Base-by-base conservation (phyloP, 2,113 vertebrate species). In the Anoura caudifer region DNA sequence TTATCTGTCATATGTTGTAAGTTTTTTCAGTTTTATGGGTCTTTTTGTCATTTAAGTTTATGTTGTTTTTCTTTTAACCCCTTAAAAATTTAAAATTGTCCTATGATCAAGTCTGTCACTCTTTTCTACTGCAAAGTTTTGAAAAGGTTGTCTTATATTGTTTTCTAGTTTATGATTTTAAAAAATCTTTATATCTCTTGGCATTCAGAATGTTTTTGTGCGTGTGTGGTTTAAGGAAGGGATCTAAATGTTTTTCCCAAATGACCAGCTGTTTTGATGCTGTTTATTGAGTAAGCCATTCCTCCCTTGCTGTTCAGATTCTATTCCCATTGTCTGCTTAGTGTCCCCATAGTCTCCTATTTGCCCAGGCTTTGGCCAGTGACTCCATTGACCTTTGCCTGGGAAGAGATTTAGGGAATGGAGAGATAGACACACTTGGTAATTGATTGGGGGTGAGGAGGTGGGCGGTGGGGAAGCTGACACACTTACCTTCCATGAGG, bases 211-310 rank as follows among this genome's bases (percentile, higher is more conserved):
- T 73, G n/a, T 4, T 54, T 28, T 69, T 47, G 2, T 36, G 72
- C n/a, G n/a, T 88, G 50, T 89, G 33, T 93, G 94, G 75, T 47
- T 63, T 95, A 84, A 94, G 83, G 84, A 65, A 89, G 87, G 72
- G 87, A 92, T 87, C 52, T 13, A 80, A 33, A 59, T 31, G 82
- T 7, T 43, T 92, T 9, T 9, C 38, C 45, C 31, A 26, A 16
- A 50, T 33, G 36, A 28, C 87, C 3, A 13, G 50, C 73, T 22
- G 33, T 52, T n/a, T 52, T n/a, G 75, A 77, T 7, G 5, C 31
- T 52, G 36, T 87, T 79, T 63, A 33, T 19, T 16, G 77, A 75
- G 38, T n/a, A 59, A 65, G 31, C 13, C 24, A 22, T 43, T 24
- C 52, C 82, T 41, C 72, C 73, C 65, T 36, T 14, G 9, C 63